Base-by-base conservation (phyloP, 1,140 invertebrate genomes). In the Euschistus heros region DNA sequence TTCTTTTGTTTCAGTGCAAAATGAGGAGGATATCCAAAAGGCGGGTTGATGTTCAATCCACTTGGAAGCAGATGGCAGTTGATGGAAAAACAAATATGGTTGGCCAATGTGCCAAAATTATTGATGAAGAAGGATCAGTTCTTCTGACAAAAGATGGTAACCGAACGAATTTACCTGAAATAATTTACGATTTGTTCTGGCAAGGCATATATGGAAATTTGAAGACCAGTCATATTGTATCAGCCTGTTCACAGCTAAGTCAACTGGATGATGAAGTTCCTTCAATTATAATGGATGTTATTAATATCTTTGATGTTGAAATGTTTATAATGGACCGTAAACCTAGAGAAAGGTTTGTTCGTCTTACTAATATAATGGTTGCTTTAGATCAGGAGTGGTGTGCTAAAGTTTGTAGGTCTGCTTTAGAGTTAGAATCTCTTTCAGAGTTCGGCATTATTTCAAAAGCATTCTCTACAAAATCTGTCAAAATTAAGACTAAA, bases 401-500 rank as follows among this genome's bases (percentile, higher is more conserved):
- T 66, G 89, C 93, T 68, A 84, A 87, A 73, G 77, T 97, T 67
- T 76, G 96, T 24, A 95, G 96, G 73, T 94, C 97, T 76, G 79
- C 94, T 69, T 75, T 97, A 69, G 94, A 98, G 76, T 89, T 92
- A 73, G 94, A 98, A 68, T 93, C 91, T 0, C 77, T 96, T 20
- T 90, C 92, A 75, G 92, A 93, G 78, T 85, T 90, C 60, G 90
- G 91, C n/a, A 80, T 97, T n/a, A 90, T 89, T 70, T 92, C 92
- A 73, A 88, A 88, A 74, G 89, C 86, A 71, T 97, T 95, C 78
- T 89, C 92, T 74, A 92, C 91, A 63, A 97, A 95, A 78, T 97
- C 96, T 77, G 97, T 98, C 70, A 97, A 96, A 84, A 87, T 95
- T 18, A 98, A 97, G 79, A 98, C 96, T 57, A 94, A 95, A 78